Base-by-base conservation (phyloP, 2,113 vertebrate genomes). In the Aphyosemion australe region DNA sequence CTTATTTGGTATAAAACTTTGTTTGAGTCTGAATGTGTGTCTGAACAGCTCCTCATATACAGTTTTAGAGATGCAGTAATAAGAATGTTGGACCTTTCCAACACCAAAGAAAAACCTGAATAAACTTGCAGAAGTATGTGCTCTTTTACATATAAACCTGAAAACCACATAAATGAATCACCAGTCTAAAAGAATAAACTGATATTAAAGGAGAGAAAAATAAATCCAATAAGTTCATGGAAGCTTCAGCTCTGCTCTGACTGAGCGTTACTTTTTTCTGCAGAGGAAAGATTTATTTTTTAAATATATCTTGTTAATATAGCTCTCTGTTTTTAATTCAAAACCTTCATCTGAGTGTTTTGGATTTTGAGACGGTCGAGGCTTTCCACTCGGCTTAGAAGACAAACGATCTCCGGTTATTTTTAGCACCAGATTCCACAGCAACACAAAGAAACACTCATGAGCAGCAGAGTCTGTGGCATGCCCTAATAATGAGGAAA, bases 391-490 rank as follows among this genome's bases (percentile, higher is more conserved):
- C 16, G 34, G 42, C 13, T 41, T 16, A n/a, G 48, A 63, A 50
- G 49, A 63, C 48, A 63, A 42, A 64, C 42, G 48, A 42, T 52
- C 20, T 5, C 1, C 4, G 15, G 37, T 26, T 64, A 52, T 64
- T 43, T 43, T 43, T 31, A 52, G 49, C 20, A 13, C 1, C 18
- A 9, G 19, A 20, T 49, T 37, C 15, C 12, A 62, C 21, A 18
- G 21, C 45, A 47, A 11, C 34, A 41, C 47, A 63, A 39, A 51
- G 48, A 51, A 43, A 43, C 12, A 8, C 48, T 39, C 60, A 52
- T 14, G 37, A 37, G 39, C 37, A 20, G 14, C 19, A 16, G 4
- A 51, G 51, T 42, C 47, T 39, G 18, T 51, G 18, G 18, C 47
- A 41, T 16, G 19, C 5, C 47, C 14, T 51, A 51, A 63, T 63